Evolutionary conservation across 2,113 vertebrate genomes (phyloP).

Genomic region (Gallinago jamesoni): DNA sequence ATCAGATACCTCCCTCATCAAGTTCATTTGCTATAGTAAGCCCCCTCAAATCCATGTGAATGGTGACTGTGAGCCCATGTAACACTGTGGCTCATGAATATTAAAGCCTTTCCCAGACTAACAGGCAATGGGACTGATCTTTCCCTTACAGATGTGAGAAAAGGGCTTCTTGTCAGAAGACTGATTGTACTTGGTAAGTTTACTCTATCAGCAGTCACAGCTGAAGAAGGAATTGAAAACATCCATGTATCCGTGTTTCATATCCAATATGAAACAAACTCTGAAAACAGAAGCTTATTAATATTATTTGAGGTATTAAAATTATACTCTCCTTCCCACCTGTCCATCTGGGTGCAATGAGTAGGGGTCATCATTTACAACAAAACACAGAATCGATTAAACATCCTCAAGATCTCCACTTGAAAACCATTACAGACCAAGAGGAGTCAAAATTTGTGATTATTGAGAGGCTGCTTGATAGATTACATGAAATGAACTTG

Average conservation of each 20-base stretch:
- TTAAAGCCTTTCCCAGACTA: neutral
- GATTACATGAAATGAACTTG: neutral
- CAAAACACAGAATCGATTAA: neutral
- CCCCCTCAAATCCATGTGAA: neutral
- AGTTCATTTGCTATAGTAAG: neutral
- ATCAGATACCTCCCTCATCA: neutral
- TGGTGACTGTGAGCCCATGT: neutral
- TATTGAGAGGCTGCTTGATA: neutral
- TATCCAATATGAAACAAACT: neutral
- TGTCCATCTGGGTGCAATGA: neutral
- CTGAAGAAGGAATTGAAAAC: neutral
- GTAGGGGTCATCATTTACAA: neutral
- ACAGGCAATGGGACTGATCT: neutral
- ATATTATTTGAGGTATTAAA: neutral
- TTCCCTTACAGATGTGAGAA: neutral
- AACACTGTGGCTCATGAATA: neutral
- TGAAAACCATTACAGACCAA: neutral
- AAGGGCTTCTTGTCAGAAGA: neutral
- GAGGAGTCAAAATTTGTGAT: neutral
- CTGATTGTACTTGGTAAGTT: neutral
- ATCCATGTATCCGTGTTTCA: neutral
- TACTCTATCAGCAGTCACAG: neutral
- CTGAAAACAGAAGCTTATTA: neutral
- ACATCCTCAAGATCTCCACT: neutral
- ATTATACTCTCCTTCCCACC: neutral